A percentile compares a stretch with the other conserved stretches of the same genome.
Conservation (phyloP, 2,888 invertebrate species). For the Phyllotreta cruciferae region DNA sequence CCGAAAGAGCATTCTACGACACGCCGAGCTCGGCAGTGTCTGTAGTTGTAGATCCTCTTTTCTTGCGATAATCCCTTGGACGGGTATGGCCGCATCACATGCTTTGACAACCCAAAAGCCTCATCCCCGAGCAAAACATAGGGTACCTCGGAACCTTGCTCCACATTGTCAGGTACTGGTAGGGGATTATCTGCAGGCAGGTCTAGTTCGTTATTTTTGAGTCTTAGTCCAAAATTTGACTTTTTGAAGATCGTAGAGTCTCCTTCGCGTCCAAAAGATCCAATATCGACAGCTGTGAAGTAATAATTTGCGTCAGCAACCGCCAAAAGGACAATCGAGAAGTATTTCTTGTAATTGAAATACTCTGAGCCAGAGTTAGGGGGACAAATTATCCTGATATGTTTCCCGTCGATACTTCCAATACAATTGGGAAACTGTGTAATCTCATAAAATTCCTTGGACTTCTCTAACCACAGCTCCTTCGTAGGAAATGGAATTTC, state of each 20-base stretch:
- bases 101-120: no score
- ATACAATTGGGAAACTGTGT: constrained; percentile 6
- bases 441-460: constrained; percentile 19
- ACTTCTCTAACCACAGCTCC: constrained; percentile 17
- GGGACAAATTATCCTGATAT: background rate
- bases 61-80: no score
- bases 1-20: no score
- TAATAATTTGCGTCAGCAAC: constrained; percentile 11
- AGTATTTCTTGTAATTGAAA: constrained; percentile 1
- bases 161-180: no score
- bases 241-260: constrained; percentile 10
- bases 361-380: background rate
- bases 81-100: no score
- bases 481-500: constrained; percentile 18
- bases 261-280: constrained; percentile 7
- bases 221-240: constrained; percentile 1
- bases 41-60: no score
- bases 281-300: constrained; percentile 10
- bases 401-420: background rate
- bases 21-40: no score
- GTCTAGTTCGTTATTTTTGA: background rate
- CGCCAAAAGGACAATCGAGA: background rate
- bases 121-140: no score
- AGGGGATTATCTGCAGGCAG: constrained; percentile 8
- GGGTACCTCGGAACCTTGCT: no score